A percentile compares a stretch with the other conserved stretches of the same genome.
phyloP scores from a whole-genome alignment of 1,140 invertebrate species.

The Globodera rostochiensis region DNA sequence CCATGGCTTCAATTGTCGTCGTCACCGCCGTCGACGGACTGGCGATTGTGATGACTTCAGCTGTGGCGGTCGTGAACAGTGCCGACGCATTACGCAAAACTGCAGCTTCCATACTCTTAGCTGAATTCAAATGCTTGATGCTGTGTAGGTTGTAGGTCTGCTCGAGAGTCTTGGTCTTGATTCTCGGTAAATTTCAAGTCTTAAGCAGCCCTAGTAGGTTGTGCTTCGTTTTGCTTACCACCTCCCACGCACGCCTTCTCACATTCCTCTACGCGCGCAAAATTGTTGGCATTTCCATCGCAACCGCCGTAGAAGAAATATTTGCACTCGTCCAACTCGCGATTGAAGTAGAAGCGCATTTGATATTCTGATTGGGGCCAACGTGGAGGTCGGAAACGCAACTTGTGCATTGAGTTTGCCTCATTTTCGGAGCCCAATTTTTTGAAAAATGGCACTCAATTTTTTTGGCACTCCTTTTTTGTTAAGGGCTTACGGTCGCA shows the following conservation, averaged over 20 bases:
- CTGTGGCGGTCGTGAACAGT: neutral
- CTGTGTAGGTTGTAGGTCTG: neutral
- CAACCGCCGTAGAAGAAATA: conserved; percentile 77
- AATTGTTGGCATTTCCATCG: conserved; percentile 81
- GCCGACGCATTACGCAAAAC: conserved; percentile 13
- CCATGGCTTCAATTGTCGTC: too few species aligned
- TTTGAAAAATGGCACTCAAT: neutral
- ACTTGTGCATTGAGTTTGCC: too few species aligned
- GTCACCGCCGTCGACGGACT: neutral
- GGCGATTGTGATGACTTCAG: conserved; percentile 29
- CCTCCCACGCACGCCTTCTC: conserved; percentile 75
- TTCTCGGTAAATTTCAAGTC: too few species aligned
- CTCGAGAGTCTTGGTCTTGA: neutral
- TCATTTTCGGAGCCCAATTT: neutral
- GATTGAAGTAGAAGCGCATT: conserved; percentile 63
- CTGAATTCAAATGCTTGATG: neutral
- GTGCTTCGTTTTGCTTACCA: neutral
- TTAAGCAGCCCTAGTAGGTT: too few species aligned
- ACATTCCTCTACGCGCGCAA: conserved; percentile 79
- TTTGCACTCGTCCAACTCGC: conserved; percentile 70
- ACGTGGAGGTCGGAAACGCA: too few species aligned
- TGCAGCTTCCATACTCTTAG: neutral
- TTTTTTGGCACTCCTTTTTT: neutral
- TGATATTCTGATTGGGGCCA: conserved; percentile 46
- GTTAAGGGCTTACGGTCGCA: conserved; percentile 48